Percentiles rank a stretch among this genome's conserved stretches.
Conservation (phyloP, 2,797 vertebrate genomes). For the Alcedo quadribrachys region DNA sequence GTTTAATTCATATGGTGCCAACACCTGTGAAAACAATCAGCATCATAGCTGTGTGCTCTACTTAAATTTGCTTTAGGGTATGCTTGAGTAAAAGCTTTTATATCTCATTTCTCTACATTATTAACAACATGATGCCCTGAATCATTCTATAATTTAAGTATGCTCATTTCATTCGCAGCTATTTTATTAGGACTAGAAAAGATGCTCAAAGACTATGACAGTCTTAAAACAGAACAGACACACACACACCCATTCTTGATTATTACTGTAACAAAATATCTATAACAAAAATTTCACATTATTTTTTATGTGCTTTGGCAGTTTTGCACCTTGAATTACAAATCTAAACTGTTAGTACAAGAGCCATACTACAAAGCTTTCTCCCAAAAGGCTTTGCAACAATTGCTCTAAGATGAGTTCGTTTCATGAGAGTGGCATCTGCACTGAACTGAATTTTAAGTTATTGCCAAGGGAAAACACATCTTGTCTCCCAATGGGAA, state of each 20-base stretch:
- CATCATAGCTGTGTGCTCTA: conserved; percentile 70
- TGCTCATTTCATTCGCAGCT: conserved; percentile 45
- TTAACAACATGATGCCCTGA: conserved; percentile 69
- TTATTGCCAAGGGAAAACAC: neutral
- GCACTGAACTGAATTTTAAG: neutral
- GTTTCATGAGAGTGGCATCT: neutral
- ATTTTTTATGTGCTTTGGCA: conserved; percentile 63
- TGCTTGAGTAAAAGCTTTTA: conserved; percentile 64
- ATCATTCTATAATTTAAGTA: conserved; percentile 66
- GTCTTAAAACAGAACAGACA: conserved; percentile 26
- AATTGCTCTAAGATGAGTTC: conserved; percentile 3
- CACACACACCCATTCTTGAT: neutral
- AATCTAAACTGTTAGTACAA: conserved; percentile 51
- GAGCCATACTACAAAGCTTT: conserved; percentile 29
- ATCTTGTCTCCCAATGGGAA: neutral
- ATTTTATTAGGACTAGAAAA: conserved; percentile 58
- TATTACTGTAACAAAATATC: conserved; percentile 55
- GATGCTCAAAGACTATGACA: conserved; percentile 33
- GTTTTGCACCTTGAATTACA: conserved; percentile 61
- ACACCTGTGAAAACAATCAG: conserved; percentile 78
- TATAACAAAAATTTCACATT: conserved; percentile 49
- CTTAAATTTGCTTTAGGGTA: conserved; percentile 69
- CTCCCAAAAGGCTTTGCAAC: conserved; percentile 35
- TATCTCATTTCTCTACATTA: conserved; percentile 73
- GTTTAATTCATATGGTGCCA: conserved; percentile 77